Conservation (phyloP, 2,888 invertebrate species). For the Drosophila imparisetae region DNA sequence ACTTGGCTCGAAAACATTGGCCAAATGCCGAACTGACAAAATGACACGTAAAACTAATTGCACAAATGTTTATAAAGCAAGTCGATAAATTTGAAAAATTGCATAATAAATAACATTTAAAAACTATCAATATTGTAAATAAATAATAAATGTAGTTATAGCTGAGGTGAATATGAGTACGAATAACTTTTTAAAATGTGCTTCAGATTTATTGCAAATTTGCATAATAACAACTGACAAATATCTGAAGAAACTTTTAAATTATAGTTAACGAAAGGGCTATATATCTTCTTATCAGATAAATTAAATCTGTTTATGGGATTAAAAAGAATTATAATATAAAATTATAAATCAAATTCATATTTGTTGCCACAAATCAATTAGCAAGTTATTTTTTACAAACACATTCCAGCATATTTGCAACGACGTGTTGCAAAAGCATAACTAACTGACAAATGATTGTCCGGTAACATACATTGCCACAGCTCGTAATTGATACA, state of each 20-base stretch:
- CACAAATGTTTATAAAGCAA: constrained; percentile 38
- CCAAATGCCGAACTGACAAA: constrained; percentile 61
- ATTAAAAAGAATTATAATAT: background rate
- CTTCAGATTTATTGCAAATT: background rate
- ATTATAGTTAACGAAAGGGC: background rate
- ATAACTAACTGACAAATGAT: background rate
- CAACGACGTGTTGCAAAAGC: background rate
- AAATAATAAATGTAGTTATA: background rate
- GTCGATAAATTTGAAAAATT: constrained; percentile 12
- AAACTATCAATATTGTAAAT: background rate
- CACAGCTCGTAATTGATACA: constrained; percentile 14
- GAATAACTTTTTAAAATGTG: background rate
- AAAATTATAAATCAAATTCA: background rate
- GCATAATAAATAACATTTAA: background rate
- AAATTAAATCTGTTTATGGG: background rate
- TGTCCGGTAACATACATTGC: background rate
- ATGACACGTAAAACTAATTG: constrained; percentile 69
- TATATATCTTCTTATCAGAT: background rate
- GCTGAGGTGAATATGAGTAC: background rate
- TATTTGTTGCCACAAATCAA: background rate
- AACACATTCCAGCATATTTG: constrained; percentile 15
- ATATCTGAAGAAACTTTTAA: background rate
- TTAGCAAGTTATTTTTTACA: constrained; percentile 13
- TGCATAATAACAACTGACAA: background rate
- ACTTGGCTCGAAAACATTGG: constrained; percentile 57